Base-by-base conservation (phyloP, 2,888 invertebrate genomes). In the Cynaeus angustus region DNA sequence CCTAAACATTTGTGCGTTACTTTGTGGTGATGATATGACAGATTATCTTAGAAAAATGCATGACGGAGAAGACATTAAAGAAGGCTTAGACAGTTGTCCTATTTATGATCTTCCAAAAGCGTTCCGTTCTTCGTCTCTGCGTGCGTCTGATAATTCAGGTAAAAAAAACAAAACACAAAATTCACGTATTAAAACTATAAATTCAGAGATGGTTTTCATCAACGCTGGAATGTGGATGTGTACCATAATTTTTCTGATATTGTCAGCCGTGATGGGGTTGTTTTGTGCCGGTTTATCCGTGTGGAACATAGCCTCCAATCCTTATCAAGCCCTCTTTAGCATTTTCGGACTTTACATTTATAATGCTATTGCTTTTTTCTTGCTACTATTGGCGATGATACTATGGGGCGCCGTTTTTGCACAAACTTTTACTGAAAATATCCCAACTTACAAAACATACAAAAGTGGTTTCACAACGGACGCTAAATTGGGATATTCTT, bases 311-410 rank as follows among this genome's bases (percentile, higher is more conserved):
- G 86, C 87, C 38, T 86, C 86, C 8, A 89, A 88, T 78, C 91
- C 91, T 0, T 85, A 89, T 3, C 88, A 90, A 81, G 86, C 87
- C 1, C 86, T 87, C 69, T 87, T 88, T 14, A 89, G 88, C 50
- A 85, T 89, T 45, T 84, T 86, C 66, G 90, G 91, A 1, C 83
- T 91, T 7, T 90, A 88, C 77, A 79, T 89, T 9, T 91, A 90
- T 88, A 90, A 91, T 79, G 85, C 83, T 3, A 75, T 88, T 26
- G 88, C 89, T 16, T 78, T 80, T 13, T 75, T 74, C 45, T 76
- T 71, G 30, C 75, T 79, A 10, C 58, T 85, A 3, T 13, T 86
- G 13, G 72, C 82, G 0, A 66, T 86, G 53, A 74, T 82, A 6
- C 71, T 87, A 28, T 87, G 86, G 86, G 86, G 85, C 2, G 76